Evolutionary conservation across 2,888 invertebrate species (phyloP).

Genomic region (Dicycla oo): DNA sequence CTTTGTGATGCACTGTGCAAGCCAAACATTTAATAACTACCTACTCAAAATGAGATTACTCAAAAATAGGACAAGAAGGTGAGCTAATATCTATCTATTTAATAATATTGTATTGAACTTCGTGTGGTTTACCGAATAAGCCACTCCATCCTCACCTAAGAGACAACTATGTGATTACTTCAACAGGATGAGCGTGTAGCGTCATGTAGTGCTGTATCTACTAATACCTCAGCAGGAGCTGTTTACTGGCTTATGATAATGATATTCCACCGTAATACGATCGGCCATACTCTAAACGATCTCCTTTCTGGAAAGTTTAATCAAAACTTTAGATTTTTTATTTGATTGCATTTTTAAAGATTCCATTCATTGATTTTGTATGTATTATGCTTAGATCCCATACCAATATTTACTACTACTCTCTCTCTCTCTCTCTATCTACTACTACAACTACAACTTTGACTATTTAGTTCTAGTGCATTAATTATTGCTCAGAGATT

Average conservation of each 20-base stretch:
- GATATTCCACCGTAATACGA: background rate
- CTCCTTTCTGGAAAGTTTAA: background rate
- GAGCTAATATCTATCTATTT: background rate
- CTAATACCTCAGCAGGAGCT: background rate
- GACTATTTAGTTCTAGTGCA: too few relatives aligned
- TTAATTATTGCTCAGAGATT: background rate
- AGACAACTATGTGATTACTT: background rate
- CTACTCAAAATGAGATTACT: constrained; percentile 32
- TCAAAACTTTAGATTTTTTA: background rate
- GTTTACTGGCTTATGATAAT: background rate
- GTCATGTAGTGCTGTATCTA: background rate
- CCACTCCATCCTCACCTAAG: background rate
- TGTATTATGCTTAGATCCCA: background rate
- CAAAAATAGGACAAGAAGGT: constrained; percentile 31
- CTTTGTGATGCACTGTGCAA: constrained; percentile 8
- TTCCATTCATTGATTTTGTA: background rate
- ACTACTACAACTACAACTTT: too few relatives aligned
- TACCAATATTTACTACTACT: background rate
- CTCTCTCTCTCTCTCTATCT: background rate
- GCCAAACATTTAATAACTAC: constrained; percentile 9
- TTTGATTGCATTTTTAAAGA: too few relatives aligned
- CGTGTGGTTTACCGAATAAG: background rate
- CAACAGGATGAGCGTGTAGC: background rate
- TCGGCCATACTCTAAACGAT: too few relatives aligned
- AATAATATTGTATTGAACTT: background rate